phyloP scores from a whole-genome alignment of 2,888 invertebrate species.

The Hoplodrina ambigua region DNA sequence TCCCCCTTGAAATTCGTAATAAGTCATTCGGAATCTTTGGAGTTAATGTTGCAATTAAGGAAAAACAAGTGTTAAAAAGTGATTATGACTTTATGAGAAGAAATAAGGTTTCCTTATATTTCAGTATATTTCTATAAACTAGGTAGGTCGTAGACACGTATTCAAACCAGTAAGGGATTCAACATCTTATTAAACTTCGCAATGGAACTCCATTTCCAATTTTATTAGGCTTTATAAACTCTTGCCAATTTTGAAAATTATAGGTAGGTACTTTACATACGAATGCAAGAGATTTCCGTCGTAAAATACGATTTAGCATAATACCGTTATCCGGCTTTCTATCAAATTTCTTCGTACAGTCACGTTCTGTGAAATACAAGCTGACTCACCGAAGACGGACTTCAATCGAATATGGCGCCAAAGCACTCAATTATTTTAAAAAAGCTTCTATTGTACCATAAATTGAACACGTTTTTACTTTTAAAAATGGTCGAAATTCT shows the following conservation, averaged over 20 bases:
- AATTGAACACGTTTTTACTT: constrained; percentile 38
- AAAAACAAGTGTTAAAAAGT: constrained; percentile 6
- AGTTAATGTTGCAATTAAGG: constrained; percentile 29
- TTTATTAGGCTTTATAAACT: constrained; percentile 19
- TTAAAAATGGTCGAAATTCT: constrained; percentile 28
- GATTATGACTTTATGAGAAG: background rate
- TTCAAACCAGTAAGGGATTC: background rate
- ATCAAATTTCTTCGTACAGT: constrained; percentile 53
- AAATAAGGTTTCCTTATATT: too few species aligned
- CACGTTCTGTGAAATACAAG: constrained; percentile 46
- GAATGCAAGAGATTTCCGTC: constrained; percentile 13
- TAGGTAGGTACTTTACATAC: constrained; percentile 12
- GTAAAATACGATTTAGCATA: constrained; percentile 54
- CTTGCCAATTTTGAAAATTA: constrained; percentile 18
- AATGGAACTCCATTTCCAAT: background rate
- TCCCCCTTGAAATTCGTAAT: constrained; percentile 30
- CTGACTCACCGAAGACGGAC: constrained; percentile 57
- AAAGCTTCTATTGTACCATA: constrained; percentile 51
- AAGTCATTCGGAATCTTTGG: constrained; percentile 38
- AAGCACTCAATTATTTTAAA: constrained; percentile 48
- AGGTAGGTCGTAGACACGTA: background rate
- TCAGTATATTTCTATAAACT: too few species aligned
- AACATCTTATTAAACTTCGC: background rate
- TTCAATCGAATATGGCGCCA: constrained; percentile 34
- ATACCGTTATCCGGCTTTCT: constrained; percentile 57